Evolutionary conservation across 2,888 invertebrate species (phyloP).

Genomic region (Scrobipalpa atriplicella): DNA sequence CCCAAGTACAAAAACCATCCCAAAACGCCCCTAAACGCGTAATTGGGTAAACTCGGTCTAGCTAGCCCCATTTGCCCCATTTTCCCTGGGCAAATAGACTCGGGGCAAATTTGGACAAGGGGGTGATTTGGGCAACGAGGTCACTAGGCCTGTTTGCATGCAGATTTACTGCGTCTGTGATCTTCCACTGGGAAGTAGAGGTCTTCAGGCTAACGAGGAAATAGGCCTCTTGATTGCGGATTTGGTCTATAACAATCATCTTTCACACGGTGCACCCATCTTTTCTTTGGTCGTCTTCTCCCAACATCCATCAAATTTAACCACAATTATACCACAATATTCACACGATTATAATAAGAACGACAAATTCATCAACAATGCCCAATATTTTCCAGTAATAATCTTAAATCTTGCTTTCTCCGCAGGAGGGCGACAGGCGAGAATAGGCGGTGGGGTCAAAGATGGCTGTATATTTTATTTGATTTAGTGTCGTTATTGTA

Average conservation of each 20-base stretch:
- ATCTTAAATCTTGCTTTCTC: conserved; percentile 1
- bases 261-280: too few relatives aligned
- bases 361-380: conserved; percentile 5
- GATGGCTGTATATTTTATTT: not conserved
- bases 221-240: not conserved
- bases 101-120: conserved; percentile 2
- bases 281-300: too few relatives aligned
- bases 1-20: not conserved
- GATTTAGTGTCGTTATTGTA: not conserved
- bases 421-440: conserved; percentile 4
- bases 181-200: not conserved
- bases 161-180: conserved; percentile 2
- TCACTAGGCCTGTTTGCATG: not conserved
- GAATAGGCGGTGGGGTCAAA: not conserved
- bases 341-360: conserved; percentile 7
- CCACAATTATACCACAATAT: not conserved
- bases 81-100: not conserved
- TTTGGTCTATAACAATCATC: not conserved
- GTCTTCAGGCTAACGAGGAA: not conserved
- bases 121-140: not conserved
- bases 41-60: conserved; percentile 15
- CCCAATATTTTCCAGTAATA: conserved; percentile 14
- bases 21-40: not conserved
- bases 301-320: too few relatives aligned
- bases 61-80: not conserved